These are phyloP conservation scores for Leptodirus hochenwartii DNA, from an alignment of 2,888 invertebrate genomes.

Conservation along the genomic window DNA sequence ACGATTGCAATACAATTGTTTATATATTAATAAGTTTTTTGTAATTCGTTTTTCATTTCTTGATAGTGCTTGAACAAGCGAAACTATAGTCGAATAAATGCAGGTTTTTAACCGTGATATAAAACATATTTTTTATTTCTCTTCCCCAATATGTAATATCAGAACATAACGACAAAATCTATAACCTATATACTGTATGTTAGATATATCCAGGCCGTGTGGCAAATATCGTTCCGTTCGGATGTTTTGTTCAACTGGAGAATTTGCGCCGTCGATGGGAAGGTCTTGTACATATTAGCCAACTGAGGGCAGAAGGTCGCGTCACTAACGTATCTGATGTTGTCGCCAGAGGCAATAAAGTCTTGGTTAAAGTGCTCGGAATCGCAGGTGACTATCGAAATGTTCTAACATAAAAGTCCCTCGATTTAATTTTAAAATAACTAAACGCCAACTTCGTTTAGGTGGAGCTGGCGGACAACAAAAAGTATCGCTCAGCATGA, in stretches of 20 bases:
- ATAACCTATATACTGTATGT: too few species aligned
- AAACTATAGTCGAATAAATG: too few species aligned
- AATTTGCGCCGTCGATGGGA: conserved; percentile 81
- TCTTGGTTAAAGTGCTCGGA: conserved; percentile 40
- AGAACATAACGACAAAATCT: too few species aligned
- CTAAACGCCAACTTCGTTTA: conserved; percentile 2
- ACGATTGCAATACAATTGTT: too few species aligned
- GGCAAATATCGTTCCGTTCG: conserved; percentile 92
- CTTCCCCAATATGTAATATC: too few species aligned
- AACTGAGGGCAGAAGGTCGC: conserved; percentile 78
- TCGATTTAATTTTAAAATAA: conserved; percentile 3
- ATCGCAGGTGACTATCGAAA: not conserved
- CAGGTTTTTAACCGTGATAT: too few species aligned
- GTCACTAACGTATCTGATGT: conserved; percentile 92
- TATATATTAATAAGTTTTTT: too few species aligned
- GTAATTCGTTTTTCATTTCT: too few species aligned
- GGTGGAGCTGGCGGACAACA: conserved; percentile 34
- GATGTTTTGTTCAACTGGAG: conserved; percentile 92
- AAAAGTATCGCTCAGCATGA: conserved; percentile 91
- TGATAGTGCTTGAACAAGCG: too few species aligned
- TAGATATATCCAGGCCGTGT: conserved; percentile 50
- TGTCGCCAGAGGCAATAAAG: conserved; percentile 72
- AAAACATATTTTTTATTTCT: conserved; percentile 2
- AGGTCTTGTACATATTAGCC: conserved; percentile 94
- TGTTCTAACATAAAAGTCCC: not conserved